Evolutionary conservation across 2,888 invertebrate genomes (phyloP), one percentile per base, ranked within the genome.

Genomic region (Pachydiplax longipennis): DNA sequence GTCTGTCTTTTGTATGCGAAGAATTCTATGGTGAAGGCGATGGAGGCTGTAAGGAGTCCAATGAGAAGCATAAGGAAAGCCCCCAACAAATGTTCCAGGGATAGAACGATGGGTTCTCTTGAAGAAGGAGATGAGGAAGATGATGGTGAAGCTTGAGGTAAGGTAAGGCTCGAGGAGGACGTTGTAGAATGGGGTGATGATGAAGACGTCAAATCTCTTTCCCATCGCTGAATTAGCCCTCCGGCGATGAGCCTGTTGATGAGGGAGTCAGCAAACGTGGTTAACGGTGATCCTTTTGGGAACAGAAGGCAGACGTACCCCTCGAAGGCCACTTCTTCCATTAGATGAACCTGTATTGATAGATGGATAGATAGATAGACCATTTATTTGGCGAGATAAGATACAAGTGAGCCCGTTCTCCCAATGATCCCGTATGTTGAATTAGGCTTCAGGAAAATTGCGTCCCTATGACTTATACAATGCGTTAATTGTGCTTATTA

Each of bases 291-390:
- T 22, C 87, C 87, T 48, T 87, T 61, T 18, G 87, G 87, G 58
- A 87, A 35, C 22, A 87, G 61, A 10, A 87, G 58, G 35, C 65
- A 87, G 22, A 58, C 87, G 87, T 87, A 61, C 10, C 87, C 87
- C 37, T 87, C 87, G 87, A 87, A 87, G n/a, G 65, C 87, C 37
- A 37, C 61, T 37, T 87, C 87, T 35, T 61, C 37, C 87, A 87
- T 87, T n/a, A 87, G 37, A 61, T 87, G 87, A 1, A 87, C 87
- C 87, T 87, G 87, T 31, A 0, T 35, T 25, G 13, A 31, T 40
- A n/a, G n/a, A n/a, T n/a, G n/a, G n/a, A n/a, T n/a, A 31, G n/a
- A 65, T n/a, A 31, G n/a, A 53, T 31, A n/a, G 82, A 31, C 31
- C 25, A 2, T 13, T 18, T 18, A 22, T 53, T 53, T 18, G 18